A percentile compares a stretch with the other conserved stretches of the same genome.
These are phyloP conservation scores for Fulmarus glacialis DNA, from an alignment of 2,113 vertebrate species.

Conservation along the genomic window DNA sequence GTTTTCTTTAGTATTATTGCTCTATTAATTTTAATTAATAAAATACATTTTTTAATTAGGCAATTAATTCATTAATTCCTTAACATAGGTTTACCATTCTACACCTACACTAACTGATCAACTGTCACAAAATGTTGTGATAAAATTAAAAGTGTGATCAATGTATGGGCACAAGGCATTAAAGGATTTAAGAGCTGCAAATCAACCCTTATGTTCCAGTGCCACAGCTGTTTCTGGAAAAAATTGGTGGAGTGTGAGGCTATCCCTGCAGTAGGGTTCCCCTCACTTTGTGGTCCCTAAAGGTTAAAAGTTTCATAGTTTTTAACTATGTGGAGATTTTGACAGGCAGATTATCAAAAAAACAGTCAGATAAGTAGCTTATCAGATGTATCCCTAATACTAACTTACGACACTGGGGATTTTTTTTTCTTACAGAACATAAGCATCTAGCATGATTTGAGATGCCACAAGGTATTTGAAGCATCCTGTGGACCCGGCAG, in stretches of 20 bases:
- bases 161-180: not conserved
- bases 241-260: not conserved
- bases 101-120: not conserved
- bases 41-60: not conserved
- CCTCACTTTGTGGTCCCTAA: not conserved
- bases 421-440: not conserved
- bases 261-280: not conserved
- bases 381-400: not conserved
- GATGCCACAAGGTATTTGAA: not conserved
- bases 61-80: not conserved
- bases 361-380: not conserved
- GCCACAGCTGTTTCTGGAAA: not conserved
- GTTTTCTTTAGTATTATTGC: not conserved
- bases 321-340: not conserved
- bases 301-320: not conserved
- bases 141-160: not conserved
- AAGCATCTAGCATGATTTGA: not conserved
- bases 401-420: not conserved
- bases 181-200: not conserved
- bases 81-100: not conserved
- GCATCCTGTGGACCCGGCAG: not conserved
- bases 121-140: not conserved
- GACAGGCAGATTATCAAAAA: not conserved
- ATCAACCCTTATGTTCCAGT: not conserved
- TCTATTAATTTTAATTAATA: not conserved